Percentiles rank a stretch among this genome's conserved stretches.
Conservation (phyloP, 2,797 vertebrate genomes). For the Muraenolepis orangiensis region DNA sequence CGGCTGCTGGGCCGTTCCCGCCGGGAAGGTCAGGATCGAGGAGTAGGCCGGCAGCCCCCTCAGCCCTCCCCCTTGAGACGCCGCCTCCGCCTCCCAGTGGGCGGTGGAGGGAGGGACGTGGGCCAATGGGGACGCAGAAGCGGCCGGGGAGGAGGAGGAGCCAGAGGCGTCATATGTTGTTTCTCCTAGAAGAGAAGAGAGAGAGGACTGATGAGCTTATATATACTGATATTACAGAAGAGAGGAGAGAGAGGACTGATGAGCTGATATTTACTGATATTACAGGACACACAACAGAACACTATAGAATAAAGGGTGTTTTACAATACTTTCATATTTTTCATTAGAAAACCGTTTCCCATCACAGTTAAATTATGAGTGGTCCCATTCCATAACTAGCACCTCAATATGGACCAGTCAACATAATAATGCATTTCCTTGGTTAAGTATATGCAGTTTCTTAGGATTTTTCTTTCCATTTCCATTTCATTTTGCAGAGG, state of each 20-base stretch:
- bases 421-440: too few relatives aligned
- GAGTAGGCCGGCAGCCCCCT: constrained; percentile 70
- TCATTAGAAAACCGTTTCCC: too few relatives aligned
- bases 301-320: too few relatives aligned
- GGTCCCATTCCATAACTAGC: too few relatives aligned
- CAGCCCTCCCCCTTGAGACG: constrained; percentile 54
- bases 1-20: constrained; percentile 65
- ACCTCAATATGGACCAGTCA: too few relatives aligned
- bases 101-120: constrained; percentile 71
- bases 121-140: constrained; percentile 69
- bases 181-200: constrained; percentile 64
- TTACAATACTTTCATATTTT: too few relatives aligned
- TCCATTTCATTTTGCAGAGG: too few relatives aligned
- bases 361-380: too few relatives aligned
- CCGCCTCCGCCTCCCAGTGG: constrained; percentile 58
- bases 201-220: background rate
- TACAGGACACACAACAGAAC: background rate
- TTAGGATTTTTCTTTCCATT: too few relatives aligned
- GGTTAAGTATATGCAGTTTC: too few relatives aligned
- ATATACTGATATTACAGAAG: too few relatives aligned
- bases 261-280: too few relatives aligned
- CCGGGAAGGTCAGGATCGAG: constrained; percentile 69
- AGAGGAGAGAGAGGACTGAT: constrained; percentile 29
- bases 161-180: constrained; percentile 72
- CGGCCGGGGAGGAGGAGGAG: constrained; percentile 67